Conservation (phyloP, 2,888 invertebrate species). For the Altica lythri region DNA sequence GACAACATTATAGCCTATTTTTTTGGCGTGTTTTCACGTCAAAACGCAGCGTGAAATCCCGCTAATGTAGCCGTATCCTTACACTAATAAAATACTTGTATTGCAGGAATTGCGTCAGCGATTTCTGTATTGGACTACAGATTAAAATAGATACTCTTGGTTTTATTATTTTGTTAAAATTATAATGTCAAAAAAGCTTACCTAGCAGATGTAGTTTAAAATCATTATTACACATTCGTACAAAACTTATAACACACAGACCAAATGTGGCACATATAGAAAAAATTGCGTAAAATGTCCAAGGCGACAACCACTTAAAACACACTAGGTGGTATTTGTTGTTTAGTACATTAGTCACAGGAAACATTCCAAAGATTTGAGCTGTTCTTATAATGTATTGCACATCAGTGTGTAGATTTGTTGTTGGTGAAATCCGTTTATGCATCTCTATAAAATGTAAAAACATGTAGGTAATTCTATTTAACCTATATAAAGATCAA, state of each 20-base stretch:
- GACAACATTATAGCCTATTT: too few species aligned
- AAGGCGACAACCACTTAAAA: slow-evolving; percentile 12
- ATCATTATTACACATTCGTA: slow-evolving; percentile 9
- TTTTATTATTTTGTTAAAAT: too few species aligned
- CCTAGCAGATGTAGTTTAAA: slow-evolving; percentile 21
- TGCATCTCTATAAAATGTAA: slow-evolving; percentile 3
- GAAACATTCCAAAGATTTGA: slow-evolving; percentile 27
- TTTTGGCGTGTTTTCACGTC: too few species aligned
- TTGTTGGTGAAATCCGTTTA: too few species aligned
- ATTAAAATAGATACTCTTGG: too few species aligned
- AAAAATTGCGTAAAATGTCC: slow-evolving; percentile 18
- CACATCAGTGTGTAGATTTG: slow-evolving; percentile 15
- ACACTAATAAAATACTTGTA: too few species aligned
- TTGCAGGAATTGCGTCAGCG: too few species aligned
- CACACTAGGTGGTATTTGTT: neutral
- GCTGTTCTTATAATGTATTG: slow-evolving; percentile 20
- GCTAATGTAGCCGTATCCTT: too few species aligned
- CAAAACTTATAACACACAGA: neutral
- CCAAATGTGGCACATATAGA: neutral
- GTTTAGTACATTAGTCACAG: slow-evolving; percentile 7
- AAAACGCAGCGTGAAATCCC: too few species aligned
- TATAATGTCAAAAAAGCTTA: neutral
- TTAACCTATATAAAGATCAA: too few species aligned
- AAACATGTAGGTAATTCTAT: too few species aligned
- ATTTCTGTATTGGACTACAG: too few species aligned